Evolutionary conservation across 2,888 invertebrate species (phyloP), one percentile per base, ranked within the genome.

Genomic region (Bembecia ichneumoniformis): DNA sequence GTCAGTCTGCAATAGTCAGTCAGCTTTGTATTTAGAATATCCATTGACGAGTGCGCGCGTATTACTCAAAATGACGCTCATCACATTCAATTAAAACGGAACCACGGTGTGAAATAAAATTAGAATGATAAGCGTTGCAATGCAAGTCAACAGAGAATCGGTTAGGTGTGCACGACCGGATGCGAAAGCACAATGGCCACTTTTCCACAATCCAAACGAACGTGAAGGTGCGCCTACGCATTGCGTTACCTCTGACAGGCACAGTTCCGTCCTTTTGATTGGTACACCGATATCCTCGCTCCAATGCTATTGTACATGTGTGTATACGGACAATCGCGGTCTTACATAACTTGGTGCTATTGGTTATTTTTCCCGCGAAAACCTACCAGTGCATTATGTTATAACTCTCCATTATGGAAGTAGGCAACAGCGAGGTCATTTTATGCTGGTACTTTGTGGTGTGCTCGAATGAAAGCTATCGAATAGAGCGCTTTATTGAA

Each of bases 251-350:
- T 63, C 63, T 76, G 78, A 81, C 77, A 78, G 60, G 67, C 83
- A 71, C 60, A 83, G 78, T 82, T 83, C 83, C 83, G 83, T 69
- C 70, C 69, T 71, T 78, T 79, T 76, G 73, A 82, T 71, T 68
- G 74, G 71, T 61, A 64, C 66, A 64, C 57, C 66, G 69, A 58
- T 40, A 13, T 40, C 40, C 67, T 66, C 74, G 82, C 73, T 75
- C 72, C 76, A 82, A 66, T 77, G 77, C 64, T 53, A 65, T 58
- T 62, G 63, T 67, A 72, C 59, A 64, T 62, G 28, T 55, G 55
- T 50, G 47, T 52, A 43, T 61, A 63, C 60, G 58, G 66, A 74
- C 69, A 71, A 70, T 72, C 60, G 62, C 60, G 62, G 60, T 62
- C 65, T 82, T 79, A 76, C 80, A 71, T 75, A 80, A 81, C 68